Conservation (phyloP, 2,888 invertebrate species). For the Philonicus albiceps region DNA sequence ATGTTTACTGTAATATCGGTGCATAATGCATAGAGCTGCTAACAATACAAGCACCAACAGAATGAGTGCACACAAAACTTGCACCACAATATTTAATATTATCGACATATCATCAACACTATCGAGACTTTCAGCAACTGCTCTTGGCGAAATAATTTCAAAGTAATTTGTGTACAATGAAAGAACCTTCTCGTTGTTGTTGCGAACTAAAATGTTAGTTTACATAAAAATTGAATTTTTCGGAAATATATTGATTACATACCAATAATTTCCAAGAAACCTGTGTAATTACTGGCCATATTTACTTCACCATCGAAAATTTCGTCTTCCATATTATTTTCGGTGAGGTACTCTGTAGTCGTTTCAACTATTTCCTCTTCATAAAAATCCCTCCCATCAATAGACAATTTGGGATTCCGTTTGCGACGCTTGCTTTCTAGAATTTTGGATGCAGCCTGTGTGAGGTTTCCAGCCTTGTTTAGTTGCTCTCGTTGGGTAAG, state of each 20-base stretch:
- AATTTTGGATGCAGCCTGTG: constrained; percentile 57
- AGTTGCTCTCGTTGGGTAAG: constrained; percentile 55
- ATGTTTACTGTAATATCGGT: constrained; percentile 71
- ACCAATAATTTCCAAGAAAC: constrained; percentile 85
- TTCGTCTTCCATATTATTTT: constrained; percentile 56
- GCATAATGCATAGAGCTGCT: constrained; percentile 71
- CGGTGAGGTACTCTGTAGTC: background rate
- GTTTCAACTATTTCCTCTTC: constrained; percentile 43
- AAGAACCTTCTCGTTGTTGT: constrained; percentile 63
- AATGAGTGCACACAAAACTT: constrained; percentile 73
- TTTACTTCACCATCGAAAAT: constrained; percentile 79
- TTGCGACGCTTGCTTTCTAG: constrained; percentile 54
- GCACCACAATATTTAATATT: constrained; percentile 70
- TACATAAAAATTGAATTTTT: constrained; percentile 33
- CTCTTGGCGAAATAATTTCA: constrained; percentile 76
- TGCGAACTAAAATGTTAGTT: constrained; percentile 50
- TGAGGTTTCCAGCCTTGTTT: constrained; percentile 55
- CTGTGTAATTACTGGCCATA: constrained; percentile 81
- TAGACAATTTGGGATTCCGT: constrained; percentile 55
- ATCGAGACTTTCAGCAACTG: constrained; percentile 62
- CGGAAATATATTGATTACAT: constrained; percentile 55
- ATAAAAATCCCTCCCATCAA: constrained; percentile 40
- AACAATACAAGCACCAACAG: constrained; percentile 70
- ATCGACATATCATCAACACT: constrained; percentile 61
- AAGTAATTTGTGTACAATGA: constrained; percentile 81